Evolutionary conservation across 2,888 invertebrate genomes (phyloP).

Genomic region (Mycogona germanica): DNA sequence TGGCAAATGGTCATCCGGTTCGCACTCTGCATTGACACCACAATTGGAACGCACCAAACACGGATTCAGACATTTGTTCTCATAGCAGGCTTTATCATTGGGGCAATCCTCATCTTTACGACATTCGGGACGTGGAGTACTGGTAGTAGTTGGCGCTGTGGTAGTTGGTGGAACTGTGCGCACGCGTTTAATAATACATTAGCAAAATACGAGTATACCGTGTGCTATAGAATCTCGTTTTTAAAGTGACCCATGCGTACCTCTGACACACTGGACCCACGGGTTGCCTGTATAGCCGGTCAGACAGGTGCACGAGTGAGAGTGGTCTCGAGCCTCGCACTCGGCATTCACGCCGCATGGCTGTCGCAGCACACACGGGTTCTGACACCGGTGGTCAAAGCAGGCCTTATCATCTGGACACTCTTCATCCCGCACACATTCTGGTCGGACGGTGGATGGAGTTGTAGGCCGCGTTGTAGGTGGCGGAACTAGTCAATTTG

Average conservation of each 20-base stretch:
- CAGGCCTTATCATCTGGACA: constrained; percentile 39
- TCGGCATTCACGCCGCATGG: constrained; percentile 73
- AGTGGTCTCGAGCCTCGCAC: constrained; percentile 58
- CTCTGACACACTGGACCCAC: constrained; percentile 9
- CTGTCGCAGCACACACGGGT: constrained; percentile 51
- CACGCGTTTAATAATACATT: background rate
- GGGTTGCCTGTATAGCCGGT: constrained; percentile 45
- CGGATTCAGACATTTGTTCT: constrained; percentile 64
- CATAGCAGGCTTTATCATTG: constrained; percentile 61
- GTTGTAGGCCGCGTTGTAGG: background rate
- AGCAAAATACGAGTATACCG: background rate
- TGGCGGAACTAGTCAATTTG: no score
- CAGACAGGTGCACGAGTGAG: constrained; percentile 57
- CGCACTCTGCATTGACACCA: constrained; percentile 59
- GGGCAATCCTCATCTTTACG: constrained; percentile 16
- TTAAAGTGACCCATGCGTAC: background rate
- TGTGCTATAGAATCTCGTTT: background rate
- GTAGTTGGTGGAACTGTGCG: background rate
- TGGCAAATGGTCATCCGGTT: constrained; percentile 64
- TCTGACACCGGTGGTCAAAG: constrained; percentile 52
- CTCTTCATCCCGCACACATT: constrained; percentile 1
- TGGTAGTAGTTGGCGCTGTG: background rate
- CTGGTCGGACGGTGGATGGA: background rate
- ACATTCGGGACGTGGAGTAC: constrained; percentile 14
- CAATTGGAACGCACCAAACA: constrained; percentile 64